Base-by-base conservation (phyloP, 2,113 vertebrate species). In the Panurus biarmicus region DNA sequence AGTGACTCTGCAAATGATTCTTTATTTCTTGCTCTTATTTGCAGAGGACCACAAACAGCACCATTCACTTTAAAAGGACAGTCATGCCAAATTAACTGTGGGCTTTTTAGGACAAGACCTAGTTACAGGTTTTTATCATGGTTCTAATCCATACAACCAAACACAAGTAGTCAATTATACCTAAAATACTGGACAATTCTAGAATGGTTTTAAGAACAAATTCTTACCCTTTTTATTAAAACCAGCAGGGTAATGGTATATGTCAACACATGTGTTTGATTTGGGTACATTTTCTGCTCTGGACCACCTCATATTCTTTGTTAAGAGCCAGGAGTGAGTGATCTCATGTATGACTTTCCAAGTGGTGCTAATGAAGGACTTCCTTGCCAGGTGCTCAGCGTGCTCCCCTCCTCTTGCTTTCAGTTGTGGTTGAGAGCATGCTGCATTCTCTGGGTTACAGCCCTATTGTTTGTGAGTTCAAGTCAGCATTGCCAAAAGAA, bases 331-430 rank as follows among this genome's bases (percentile, higher is more conserved):
- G 87, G 81, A 96, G 83, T 65, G 69, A 97, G 69, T 97, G 96
- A 97, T 79, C 82, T 97, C 95, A 97, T 85, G 60, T 28, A 77
- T 29, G 56, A 78, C 86, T 97, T 85, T 84, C 87, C 96, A 95
- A 95, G 90, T 64, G 75, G 67, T 85, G 51, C 71, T 97, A 87
- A 87, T 91, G 88, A 94, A 70, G 57, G 25, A 47, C 13, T 71
- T 66, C 77, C 85, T 89, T 96, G 94, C 94, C 91, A 96, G 93
- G 84, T 95, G 89, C 94, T 89, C 86, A 79, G 89, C 13, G 7
- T 64, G 77, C 28, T 72, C 66, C 36, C 3, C 74, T 85, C 62
- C 42, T 58, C 31, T 62, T 85, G 75, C 82, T 90, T 80, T 83
- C 67, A 77, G 82, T 67, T 90, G 93, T 79, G 87, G 66, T 36